Evolutionary conservation across 2,113 vertebrate genomes (phyloP).

Genomic region (Phainopepla nitens): DNA sequence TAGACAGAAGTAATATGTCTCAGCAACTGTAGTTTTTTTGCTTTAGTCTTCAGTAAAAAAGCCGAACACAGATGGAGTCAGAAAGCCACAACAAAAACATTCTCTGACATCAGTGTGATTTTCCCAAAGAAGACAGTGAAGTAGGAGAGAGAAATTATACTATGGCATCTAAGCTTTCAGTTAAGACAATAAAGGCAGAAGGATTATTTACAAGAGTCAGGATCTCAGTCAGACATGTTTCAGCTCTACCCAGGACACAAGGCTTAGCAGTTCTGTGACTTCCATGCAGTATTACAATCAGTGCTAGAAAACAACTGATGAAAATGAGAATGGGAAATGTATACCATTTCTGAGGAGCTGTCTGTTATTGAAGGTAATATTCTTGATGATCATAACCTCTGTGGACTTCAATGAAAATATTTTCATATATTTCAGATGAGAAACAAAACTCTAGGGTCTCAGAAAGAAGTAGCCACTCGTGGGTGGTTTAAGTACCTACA

Average conservation of each 20-base stretch:
- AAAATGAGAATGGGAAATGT: not conserved
- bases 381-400: not conserved
- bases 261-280: not conserved
- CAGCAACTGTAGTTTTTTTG: not conserved
- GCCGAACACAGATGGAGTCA: not conserved
- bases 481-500: not conserved
- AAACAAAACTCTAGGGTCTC: not conserved
- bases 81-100: not conserved
- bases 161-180: not conserved
- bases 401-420: not conserved
- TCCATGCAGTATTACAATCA: not conserved
- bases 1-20: not conserved
- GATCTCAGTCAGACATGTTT: not conserved
- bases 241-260: fast-evolving
- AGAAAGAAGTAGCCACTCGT: not conserved
- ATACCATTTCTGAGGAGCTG: not conserved
- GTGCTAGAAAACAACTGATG: not conserved
- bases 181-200: not conserved
- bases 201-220: not conserved
- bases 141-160: not conserved
- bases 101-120: not conserved
- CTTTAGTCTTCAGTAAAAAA: not conserved
- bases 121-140: not conserved
- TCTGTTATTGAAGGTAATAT: not conserved
- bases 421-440: not conserved